These are phyloP conservation scores for Dryadula phaetusa DNA, from an alignment of 2,888 invertebrate species.

Conservation along the genomic window DNA sequence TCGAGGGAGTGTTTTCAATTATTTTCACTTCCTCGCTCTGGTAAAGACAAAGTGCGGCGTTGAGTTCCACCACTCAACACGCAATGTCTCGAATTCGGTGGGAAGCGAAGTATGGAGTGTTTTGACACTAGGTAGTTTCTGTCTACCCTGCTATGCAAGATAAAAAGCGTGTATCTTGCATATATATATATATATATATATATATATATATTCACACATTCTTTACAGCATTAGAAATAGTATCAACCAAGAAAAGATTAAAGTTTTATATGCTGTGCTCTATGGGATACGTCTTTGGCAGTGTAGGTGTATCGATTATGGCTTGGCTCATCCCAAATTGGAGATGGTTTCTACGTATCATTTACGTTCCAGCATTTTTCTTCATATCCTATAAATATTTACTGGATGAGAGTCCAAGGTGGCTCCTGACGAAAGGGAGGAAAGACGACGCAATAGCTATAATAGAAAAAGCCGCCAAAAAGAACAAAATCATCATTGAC, in stretches of 20 bases:
- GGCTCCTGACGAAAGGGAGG: constrained; percentile 89
- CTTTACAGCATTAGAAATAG: constrained; percentile 69
- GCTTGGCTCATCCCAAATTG: constrained; percentile 84
- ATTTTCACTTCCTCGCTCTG: no score
- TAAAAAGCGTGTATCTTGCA: no score
- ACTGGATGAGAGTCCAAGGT: constrained; percentile 90
- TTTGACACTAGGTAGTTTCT: no score
- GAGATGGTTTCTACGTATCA: constrained; percentile 86
- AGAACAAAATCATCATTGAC: constrained; percentile 65
- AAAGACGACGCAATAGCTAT: constrained; percentile 86
- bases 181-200: no score
- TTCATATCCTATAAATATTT: constrained; percentile 87
- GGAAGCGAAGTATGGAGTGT: no score
- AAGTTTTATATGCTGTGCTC: constrained; percentile 58
- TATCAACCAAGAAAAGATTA: constrained; percentile 63
- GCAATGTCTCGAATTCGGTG: no score
- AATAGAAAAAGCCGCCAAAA: constrained; percentile 85
- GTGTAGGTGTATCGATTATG: constrained; percentile 54
- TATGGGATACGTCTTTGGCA: constrained; percentile 61
- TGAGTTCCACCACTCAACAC: no score
- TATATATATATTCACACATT: no score
- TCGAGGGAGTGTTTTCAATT: no score
- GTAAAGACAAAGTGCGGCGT: no score
- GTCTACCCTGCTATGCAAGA: no score
- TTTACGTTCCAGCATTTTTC: constrained; percentile 88